Percentiles rank a stretch among this genome's conserved stretches.
Evolutionary conservation across 2,797 vertebrate genomes (phyloP).

Genomic region (Bovichtus diacanthus): DNA sequence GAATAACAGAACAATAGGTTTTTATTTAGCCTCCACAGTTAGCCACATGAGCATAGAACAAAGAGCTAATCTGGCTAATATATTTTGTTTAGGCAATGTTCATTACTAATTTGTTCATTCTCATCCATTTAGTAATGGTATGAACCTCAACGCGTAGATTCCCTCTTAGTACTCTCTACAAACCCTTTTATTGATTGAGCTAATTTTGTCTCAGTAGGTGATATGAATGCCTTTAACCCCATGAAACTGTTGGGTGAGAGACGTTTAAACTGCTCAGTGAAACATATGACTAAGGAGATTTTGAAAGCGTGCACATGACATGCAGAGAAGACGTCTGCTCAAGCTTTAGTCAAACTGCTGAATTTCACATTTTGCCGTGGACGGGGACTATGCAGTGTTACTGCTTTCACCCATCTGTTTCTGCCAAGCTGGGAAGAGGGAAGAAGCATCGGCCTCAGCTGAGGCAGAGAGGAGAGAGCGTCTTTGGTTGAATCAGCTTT

Average conservation of each 20-base stretch:
- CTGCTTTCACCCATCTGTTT: constrained; percentile 49
- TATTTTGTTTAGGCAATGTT: not conserved
- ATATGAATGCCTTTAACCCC: not conserved
- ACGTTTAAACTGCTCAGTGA: not conserved
- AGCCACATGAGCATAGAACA: not conserved
- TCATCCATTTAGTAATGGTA: not conserved
- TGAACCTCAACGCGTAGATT: not conserved
- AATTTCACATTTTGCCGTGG: constrained; percentile 54
- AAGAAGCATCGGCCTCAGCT: constrained; percentile 37
- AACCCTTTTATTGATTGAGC: not conserved
- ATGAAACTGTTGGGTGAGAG: constrained; percentile 18
- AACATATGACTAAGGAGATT: constrained; percentile 34
- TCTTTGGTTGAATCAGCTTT: constrained; percentile 69
- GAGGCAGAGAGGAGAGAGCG: constrained; percentile 37
- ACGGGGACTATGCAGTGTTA: constrained; percentile 25
- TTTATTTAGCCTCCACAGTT: too few species aligned
- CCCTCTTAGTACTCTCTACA: not conserved
- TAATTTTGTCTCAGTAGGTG: not conserved
- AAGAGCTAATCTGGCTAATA: too few species aligned
- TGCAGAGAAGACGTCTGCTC: constrained; percentile 22
- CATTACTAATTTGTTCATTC: not conserved
- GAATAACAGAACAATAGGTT: not conserved
- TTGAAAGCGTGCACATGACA: constrained; percentile 28
- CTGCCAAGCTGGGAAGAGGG: constrained; percentile 40
- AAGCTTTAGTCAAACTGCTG: constrained; percentile 56